Percentiles rank a stretch among this genome's conserved stretches.
These are phyloP conservation scores for Andrena hattorfiana DNA, from an alignment of 2,888 invertebrate species.

Conservation along the genomic window DNA sequence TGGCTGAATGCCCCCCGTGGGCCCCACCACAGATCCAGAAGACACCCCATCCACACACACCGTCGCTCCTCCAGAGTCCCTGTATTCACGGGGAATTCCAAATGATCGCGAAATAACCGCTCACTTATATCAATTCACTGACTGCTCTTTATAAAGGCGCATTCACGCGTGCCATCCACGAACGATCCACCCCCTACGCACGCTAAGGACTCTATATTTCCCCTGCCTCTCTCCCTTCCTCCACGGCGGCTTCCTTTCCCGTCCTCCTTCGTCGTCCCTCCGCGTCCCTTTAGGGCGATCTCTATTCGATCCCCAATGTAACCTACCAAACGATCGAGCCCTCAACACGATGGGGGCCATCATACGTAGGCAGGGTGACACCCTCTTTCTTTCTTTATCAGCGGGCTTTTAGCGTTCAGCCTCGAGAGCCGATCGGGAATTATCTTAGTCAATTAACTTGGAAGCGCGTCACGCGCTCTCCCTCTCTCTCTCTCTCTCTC, in stretches of 20 bases:
- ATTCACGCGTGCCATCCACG: constrained; percentile 82
- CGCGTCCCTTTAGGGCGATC: constrained; percentile 35
- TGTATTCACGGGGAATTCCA: constrained; percentile 79
- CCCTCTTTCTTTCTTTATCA: constrained; percentile 57
- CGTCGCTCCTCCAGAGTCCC: constrained; percentile 45
- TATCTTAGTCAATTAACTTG: constrained; percentile 74
- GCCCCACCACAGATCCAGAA: constrained; percentile 40
- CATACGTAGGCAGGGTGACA: constrained; percentile 39
- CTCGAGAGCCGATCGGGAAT: constrained; percentile 69
- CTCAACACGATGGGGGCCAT: constrained; percentile 49
- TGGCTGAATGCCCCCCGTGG: constrained; percentile 66
- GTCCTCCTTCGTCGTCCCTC: constrained; percentile 33
- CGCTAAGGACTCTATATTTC: constrained; percentile 66
- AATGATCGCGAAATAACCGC: constrained; percentile 85
- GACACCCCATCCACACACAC: constrained; percentile 34
- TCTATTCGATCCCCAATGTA: constrained; percentile 45
- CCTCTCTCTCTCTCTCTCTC: constrained; percentile 5
- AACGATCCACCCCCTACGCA: constrained; percentile 68
- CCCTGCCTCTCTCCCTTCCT: constrained; percentile 19
- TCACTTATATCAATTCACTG: constrained; percentile 84
- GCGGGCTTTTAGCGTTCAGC: constrained; percentile 54
- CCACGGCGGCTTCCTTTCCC: constrained; percentile 17
- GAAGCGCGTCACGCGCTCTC: constrained; percentile 57
- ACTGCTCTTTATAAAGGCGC: constrained; percentile 82
- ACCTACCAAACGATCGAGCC: constrained; percentile 69